phyloP scores from a whole-genome alignment of 2,113 vertebrate genomes.

The Caretta caretta region DNA sequence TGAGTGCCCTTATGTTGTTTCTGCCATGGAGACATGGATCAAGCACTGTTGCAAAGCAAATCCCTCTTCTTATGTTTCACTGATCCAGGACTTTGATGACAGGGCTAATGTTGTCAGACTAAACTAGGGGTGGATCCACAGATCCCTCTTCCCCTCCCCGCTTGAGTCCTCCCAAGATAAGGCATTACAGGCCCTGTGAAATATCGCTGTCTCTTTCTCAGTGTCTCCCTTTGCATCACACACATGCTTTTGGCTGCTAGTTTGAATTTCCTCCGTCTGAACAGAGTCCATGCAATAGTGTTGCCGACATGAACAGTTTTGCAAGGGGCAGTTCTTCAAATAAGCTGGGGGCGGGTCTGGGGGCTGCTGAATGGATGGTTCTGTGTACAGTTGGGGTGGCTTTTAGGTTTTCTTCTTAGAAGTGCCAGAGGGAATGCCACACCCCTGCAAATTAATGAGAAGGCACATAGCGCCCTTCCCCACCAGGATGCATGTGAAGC shows the following conservation, averaged over 20 bases:
- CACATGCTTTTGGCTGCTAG: not conserved
- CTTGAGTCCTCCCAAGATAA: not conserved
- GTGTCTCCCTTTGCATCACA: not conserved
- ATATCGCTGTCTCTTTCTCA: not conserved
- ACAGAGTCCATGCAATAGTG: not conserved
- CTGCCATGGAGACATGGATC: not conserved
- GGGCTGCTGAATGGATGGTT: not conserved
- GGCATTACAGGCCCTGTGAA: not conserved
- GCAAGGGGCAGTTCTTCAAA: not conserved
- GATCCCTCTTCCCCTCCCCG: not conserved
- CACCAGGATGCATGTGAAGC: not conserved
- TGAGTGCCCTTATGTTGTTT: not conserved
- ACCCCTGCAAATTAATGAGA: not conserved
- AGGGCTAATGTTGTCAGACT: not conserved
- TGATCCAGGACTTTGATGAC: not conserved
- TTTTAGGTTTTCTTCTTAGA: not conserved
- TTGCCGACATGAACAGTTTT: not conserved
- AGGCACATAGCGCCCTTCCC: not conserved
- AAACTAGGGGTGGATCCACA: not conserved
- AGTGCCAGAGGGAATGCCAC: not conserved
- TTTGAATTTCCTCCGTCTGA: not conserved
- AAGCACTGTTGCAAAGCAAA: not conserved
- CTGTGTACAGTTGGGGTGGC: not conserved
- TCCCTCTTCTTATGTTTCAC: not conserved
- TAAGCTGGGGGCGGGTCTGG: not conserved